Evolutionary conservation across 2,113 vertebrate genomes (phyloP).

Genomic region (Notothenia rossii): DNA sequence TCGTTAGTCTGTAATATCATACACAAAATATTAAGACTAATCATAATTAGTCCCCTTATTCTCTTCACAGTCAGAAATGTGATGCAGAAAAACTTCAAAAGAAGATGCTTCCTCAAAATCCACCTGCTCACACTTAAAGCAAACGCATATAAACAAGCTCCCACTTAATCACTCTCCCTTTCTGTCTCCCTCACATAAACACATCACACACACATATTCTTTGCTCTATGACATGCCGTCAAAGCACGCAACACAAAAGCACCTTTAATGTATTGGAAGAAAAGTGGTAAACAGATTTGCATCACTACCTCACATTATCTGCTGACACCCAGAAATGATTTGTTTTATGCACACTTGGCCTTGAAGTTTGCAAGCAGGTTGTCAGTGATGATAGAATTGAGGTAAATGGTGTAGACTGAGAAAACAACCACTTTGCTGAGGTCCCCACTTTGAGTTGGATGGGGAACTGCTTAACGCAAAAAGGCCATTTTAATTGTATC

Average conservation of each 20-base stretch:
- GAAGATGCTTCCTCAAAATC: constrained; percentile 52
- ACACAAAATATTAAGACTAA: constrained; percentile 39
- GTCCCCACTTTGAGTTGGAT: constrained; percentile 84
- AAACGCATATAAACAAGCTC: constrained; percentile 65
- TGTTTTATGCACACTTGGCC: constrained; percentile 85
- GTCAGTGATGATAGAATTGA: constrained; percentile 87
- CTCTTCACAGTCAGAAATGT: constrained; percentile 40
- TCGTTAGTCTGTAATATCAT: neutral
- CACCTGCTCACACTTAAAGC: constrained; percentile 59
- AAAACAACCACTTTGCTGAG: constrained; percentile 88
- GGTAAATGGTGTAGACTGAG: constrained; percentile 82
- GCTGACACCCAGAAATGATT: constrained; percentile 86
- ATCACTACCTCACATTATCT: constrained; percentile 83
- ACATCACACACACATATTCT: constrained; percentile 65
- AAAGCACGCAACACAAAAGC: constrained; percentile 80
- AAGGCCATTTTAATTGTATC: constrained; percentile 87
- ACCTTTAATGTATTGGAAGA: constrained; percentile 79
- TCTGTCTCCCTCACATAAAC: constrained; percentile 50
- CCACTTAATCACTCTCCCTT: constrained; percentile 60
- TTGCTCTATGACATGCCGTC: constrained; percentile 75
- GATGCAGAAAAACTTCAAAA: constrained; percentile 53
- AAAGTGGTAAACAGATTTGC: constrained; percentile 86
- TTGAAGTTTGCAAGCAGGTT: constrained; percentile 85
- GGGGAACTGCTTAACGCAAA: constrained; percentile 79
- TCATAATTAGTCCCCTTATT: constrained; percentile 40